Base-by-base conservation (phyloP, 1,140 invertebrate genomes). In the Lordiphosa stackelbergi region DNA sequence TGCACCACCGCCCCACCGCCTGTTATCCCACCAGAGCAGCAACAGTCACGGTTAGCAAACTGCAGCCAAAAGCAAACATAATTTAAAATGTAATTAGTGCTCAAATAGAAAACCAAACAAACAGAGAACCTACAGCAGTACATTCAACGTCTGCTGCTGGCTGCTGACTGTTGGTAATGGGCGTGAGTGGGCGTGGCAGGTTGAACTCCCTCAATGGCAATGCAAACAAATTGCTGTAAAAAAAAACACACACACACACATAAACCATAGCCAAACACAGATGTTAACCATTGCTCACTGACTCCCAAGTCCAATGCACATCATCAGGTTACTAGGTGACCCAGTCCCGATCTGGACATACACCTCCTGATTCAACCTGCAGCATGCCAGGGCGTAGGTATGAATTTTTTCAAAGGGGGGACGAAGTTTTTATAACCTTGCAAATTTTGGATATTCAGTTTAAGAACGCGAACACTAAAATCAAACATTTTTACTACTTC, bases 21-120 rank as follows among this genome's bases (percentile, higher is more conserved):
- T 8, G 12, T 16, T 22, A 7, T 16, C 19, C 13, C 16, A 11
- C 13, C 5, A 52, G 53, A 45, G 59, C 49, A 55, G 75, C 68
- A 63, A 58, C 63, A 74, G 75, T 74, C 66, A 66, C 55, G 70
- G 61, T 63, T 69, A 66, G 61, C 60, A 43, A 69, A 63, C 51
- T 66, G 64, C 51, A 53, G 72, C 54, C 69, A 73, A 83, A 84
- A 70, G 77, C 78, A 83, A 83, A 83, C 79, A 83, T 83, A 83
- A 84, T 83, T 83, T 83, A 83, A 83, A 83, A 83, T 83, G 77
- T 83, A 83, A 83, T 83, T 83, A 83, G 77, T 83, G 77, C 73
- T 83, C 77, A 83, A 83, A 83, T 83, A 83, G 72, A 77, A 83
- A 83, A 75, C 72, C 78, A 83, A 77, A 83, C 72, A 81, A 81